Base-by-base conservation (phyloP, 2,797 vertebrate genomes). In the Argyrosomus regius region DNA sequence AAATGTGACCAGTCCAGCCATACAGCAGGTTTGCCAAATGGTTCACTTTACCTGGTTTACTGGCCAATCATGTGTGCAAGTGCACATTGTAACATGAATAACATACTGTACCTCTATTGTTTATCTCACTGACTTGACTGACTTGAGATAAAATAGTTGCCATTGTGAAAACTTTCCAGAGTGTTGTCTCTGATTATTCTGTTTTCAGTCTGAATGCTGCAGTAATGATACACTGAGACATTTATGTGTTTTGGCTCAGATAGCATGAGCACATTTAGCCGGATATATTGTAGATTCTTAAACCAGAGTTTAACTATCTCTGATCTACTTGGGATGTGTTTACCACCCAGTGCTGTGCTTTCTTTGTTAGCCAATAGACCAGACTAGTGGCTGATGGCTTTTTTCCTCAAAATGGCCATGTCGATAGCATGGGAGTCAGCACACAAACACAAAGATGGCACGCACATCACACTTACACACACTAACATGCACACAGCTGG, bases 401-500 rank as follows among this genome's bases (percentile, higher is more conserved):
- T 71, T 39, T 77, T 72, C 45, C 49, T 71, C 41, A 68, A 62
- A 80, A 69, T 52, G 70, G 41, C 39, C 17, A 28, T 39, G 60
- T 58, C 50, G 41, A 63, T 49, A 52, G 39, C 24, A 62, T 48
- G 18, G 16, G 26, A 81, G 72, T 76, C 48, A 57, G 48, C 52
- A 35, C 26, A 70, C 28, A 74, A 68, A 85, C 59, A 31, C 64
- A 67, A 49, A 18, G 26, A 72, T 22, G 5, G 2, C 75, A 66
- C 63, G 22, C 31, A 58, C 78, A 61, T 56, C 66, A 68, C 59
- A 75, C 49, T 7, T 10, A 72, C 60, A 78, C 50, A 80, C 63
- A 87, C 62, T 54, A n/a, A 83, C 56, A 80, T 39, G 62, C 81
- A 69, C 64, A 80, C 86, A 90, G 77, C 85, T 88, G 85, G 73